phyloP scores from a whole-genome alignment of 2,113 vertebrate species.

The Onychostoma macrolepis region DNA sequence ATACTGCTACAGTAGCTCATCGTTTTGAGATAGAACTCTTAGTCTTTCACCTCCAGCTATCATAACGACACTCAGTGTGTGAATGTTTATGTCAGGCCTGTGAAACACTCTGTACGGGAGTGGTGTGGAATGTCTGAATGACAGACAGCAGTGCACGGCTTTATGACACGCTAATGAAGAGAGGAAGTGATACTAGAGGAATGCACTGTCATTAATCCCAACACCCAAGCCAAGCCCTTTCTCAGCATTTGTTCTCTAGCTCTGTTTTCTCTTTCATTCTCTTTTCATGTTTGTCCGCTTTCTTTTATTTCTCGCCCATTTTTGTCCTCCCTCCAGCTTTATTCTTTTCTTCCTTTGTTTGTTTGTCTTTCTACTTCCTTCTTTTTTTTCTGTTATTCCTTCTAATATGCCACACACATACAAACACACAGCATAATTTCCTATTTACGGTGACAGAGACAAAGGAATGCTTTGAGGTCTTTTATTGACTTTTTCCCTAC shows the following conservation, averaged over 20 bases:
- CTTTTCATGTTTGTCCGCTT: conserved; percentile 12
- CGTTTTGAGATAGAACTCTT: background rate
- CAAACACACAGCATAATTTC: conserved; percentile 12
- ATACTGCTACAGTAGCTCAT: conserved; percentile 1
- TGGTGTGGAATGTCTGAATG: conserved; percentile 47
- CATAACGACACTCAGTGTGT: conserved; percentile 51
- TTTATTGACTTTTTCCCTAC: conserved; percentile 44
- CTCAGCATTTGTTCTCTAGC: background rate
- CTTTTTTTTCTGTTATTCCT: conserved; percentile 21
- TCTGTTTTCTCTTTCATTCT: conserved; percentile 8
- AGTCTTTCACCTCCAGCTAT: conserved; percentile 3
- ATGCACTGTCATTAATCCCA: conserved; percentile 53
- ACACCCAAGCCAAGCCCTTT: conserved; percentile 31
- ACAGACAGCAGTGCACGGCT: conserved; percentile 26
- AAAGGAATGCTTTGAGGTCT: conserved; percentile 45
- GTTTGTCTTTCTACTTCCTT: conserved; percentile 30
- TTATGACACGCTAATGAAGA: conserved; percentile 54
- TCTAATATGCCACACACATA: conserved; percentile 28
- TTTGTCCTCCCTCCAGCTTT: background rate
- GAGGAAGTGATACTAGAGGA: conserved; percentile 58
- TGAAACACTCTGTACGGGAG: background rate
- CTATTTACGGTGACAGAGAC: conserved; percentile 25
- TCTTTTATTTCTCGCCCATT: conserved; percentile 17
- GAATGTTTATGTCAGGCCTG: conserved; percentile 36
- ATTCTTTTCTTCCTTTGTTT: conserved; percentile 27